Evolutionary conservation across 2,797 vertebrate species (phyloP).

Genomic region (Coracias cyanogaster): DNA sequence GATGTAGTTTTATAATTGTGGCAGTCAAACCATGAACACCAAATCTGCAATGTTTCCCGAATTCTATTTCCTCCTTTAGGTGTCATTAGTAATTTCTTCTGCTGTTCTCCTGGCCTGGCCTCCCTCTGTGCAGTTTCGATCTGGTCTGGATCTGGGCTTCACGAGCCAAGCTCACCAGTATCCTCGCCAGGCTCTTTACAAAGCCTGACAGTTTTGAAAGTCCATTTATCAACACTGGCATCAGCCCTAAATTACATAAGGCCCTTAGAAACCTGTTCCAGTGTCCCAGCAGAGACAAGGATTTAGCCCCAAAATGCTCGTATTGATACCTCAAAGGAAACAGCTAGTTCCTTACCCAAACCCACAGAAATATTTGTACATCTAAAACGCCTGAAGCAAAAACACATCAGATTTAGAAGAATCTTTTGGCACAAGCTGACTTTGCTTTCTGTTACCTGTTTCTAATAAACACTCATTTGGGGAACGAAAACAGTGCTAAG

Average conservation of each 20-base stretch:
- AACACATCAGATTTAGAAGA: slow-evolving; percentile 44
- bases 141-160: slow-evolving; percentile 36
- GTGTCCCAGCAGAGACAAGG: slow-evolving; percentile 48
- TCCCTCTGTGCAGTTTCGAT: neutral
- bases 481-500: slow-evolving; percentile 32
- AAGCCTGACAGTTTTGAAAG: slow-evolving; percentile 76
- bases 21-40: neutral
- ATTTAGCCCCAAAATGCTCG: slow-evolving; percentile 25
- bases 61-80: slow-evolving; percentile 32
- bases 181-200: slow-evolving; percentile 53
- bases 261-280: slow-evolving; percentile 54
- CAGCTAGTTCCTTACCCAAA: slow-evolving; percentile 38
- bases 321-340: slow-evolving; percentile 46
- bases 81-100: slow-evolving; percentile 74
- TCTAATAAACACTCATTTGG: slow-evolving; percentile 48
- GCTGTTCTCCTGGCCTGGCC: slow-evolving; percentile 31
- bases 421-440: slow-evolving; percentile 7
- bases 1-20: neutral
- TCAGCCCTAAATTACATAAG: slow-evolving; percentile 67
- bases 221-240: slow-evolving; percentile 74
- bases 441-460: slow-evolving; percentile 65
- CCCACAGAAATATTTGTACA: slow-evolving; percentile 58
- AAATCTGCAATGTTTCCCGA: neutral
- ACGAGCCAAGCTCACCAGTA: slow-evolving; percentile 48
- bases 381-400: slow-evolving; percentile 34